These are phyloP conservation scores for Drosophila kurseongensis DNA, from an alignment of 1,140 invertebrate species.

Conservation along the genomic window DNA sequence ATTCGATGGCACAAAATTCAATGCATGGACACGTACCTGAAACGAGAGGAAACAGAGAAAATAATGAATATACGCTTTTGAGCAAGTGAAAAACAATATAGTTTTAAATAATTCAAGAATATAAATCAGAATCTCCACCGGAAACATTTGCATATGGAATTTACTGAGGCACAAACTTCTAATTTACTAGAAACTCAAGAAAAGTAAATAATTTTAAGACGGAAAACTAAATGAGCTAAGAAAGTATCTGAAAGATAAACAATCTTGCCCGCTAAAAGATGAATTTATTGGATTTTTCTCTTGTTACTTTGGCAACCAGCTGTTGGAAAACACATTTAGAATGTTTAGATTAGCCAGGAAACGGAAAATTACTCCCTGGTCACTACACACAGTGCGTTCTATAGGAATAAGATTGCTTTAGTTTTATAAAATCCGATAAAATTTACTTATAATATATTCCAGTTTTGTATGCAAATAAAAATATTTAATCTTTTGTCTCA, in stretches of 20 bases:
- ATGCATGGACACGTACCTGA: conserved; percentile 53
- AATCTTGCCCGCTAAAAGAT: conserved; percentile 38
- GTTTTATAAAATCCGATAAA: neutral
- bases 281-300: conserved; percentile 42
- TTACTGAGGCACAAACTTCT: conserved; percentile 13
- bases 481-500: conserved; percentile 12
- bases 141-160: conserved; percentile 43
- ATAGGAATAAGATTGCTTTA: neutral
- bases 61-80: conserved; percentile 7
- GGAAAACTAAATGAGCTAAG: conserved; percentile 35
- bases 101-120: conserved; percentile 26
- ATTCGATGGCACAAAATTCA: conserved; percentile 34
- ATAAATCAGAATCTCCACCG: conserved; percentile 31
- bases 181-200: neutral
- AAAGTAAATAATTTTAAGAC: conserved; percentile 32
- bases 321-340: conserved; percentile 37
- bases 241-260: conserved; percentile 36
- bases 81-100: conserved; percentile 14
- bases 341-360: conserved; percentile 43
- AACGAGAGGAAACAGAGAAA: conserved; percentile 23
- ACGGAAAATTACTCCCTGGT: conserved; percentile 16
- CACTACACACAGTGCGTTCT: conserved; percentile 5
- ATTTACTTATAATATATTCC: neutral
- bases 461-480: neutral
- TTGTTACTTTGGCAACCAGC: conserved; percentile 26